A percentile compares a stretch with the other conserved stretches of the same genome.
Conservation (phyloP, 2,113 vertebrate species). For the Crotophaga sulcirostris region DNA sequence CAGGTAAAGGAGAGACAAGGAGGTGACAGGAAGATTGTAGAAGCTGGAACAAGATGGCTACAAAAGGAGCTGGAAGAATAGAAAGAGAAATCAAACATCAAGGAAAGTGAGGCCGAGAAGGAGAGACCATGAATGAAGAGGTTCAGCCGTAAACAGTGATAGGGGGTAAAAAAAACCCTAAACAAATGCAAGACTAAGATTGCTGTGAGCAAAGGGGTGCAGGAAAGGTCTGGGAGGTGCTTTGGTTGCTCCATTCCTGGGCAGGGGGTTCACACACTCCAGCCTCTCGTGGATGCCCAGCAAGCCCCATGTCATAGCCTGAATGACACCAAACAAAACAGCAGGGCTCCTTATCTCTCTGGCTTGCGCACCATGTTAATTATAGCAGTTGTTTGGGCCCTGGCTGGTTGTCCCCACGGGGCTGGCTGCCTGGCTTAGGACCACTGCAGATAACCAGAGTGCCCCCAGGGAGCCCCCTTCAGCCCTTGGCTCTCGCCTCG, state of each 20-base stretch:
- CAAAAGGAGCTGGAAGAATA: neutral
- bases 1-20: neutral
- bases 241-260: neutral
- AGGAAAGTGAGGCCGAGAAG: neutral
- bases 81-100: neutral
- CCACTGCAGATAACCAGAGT: neutral
- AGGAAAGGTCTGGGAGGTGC: neutral
- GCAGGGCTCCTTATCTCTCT: conserved; percentile 5
- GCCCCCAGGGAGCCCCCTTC: neutral
- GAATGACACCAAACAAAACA: fast-evolving
- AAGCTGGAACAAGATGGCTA: neutral
- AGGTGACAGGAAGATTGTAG: neutral
- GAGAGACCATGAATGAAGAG: neutral
- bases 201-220: neutral
- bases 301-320: fast-evolving
- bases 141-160: neutral
- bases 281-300: neutral
- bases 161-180: neutral
- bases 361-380: neutral
- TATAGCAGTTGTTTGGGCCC: fast-evolving
- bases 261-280: neutral
- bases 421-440: neutral
- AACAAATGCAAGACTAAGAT: neutral
- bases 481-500: neutral
- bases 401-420: fast-evolving